phyloP scores from a whole-genome alignment of 2,888 invertebrate species.

The Tethea ocularis region DNA sequence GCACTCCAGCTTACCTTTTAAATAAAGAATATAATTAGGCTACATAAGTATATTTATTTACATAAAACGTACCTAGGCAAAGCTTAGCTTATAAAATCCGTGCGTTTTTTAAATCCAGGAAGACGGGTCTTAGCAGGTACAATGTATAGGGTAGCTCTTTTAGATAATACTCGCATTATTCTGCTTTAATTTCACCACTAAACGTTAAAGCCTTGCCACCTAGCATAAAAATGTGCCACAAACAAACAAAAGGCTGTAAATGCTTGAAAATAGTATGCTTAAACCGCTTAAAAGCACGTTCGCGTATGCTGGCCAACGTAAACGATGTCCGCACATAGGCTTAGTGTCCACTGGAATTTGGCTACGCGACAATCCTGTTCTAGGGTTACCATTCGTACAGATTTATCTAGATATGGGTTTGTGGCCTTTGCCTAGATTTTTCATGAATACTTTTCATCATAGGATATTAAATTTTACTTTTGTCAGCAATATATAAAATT shows the following conservation, averaged over 20 bases:
- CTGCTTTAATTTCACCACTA: background rate
- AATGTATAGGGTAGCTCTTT: background rate
- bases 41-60: background rate
- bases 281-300: conserved; percentile 18
- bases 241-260: conserved; percentile 21
- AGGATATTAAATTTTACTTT: too few species aligned
- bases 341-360: conserved; percentile 24
- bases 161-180: background rate
- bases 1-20: too few species aligned
- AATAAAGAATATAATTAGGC: too few species aligned
- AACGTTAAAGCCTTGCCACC: background rate
- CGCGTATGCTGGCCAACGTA: conserved; percentile 13
- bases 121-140: background rate
- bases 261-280: conserved; percentile 16
- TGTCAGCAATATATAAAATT: background rate
- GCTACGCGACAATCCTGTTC: conserved; percentile 13
- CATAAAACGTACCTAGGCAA: background rate
- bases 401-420: background rate
- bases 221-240: conserved; percentile 5
- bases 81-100: background rate
- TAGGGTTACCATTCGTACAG: background rate
- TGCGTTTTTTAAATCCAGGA: background rate
- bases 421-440: too few species aligned
- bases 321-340: conserved; percentile 35
- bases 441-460: too few species aligned